These are phyloP conservation scores for Chloroceryle inda DNA, from an alignment of 2,797 vertebrate species.

Conservation along the genomic window DNA sequence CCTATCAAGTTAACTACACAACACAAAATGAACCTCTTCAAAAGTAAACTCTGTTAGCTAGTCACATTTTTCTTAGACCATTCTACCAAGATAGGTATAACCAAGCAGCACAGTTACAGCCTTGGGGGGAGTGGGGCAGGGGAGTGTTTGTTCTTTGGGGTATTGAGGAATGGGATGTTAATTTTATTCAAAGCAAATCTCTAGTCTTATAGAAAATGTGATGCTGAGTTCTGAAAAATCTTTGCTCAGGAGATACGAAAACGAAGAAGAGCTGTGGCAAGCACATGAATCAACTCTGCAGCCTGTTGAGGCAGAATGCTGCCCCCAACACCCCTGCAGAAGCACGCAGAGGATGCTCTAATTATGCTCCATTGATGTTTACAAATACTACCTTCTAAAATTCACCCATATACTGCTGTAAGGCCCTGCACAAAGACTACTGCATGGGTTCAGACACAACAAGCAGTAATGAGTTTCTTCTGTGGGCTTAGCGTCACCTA, in stretches of 20 bases:
- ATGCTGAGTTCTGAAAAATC: not conserved
- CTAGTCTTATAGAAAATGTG: not conserved
- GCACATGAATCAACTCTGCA: not conserved
- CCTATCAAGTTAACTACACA: not conserved
- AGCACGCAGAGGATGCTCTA: not conserved
- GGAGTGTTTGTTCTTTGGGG: not conserved
- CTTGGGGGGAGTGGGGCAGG: fast-evolving
- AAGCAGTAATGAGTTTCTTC: not conserved
- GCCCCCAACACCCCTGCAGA: not conserved
- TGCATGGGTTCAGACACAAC: not conserved
- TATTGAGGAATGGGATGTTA: not conserved
- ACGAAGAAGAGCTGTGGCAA: not conserved
- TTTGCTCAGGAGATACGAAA: not conserved
- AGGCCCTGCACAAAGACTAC: not conserved
- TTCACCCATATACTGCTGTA: fast-evolving
- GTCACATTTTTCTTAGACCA: not conserved
- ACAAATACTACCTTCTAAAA: not conserved
- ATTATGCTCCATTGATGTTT: not conserved
- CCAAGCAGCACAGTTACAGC: not conserved
- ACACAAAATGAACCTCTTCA: not conserved
- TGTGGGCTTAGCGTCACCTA: not conserved
- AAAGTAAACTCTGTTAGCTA: not conserved
- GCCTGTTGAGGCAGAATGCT: not conserved
- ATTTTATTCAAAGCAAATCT: not conserved
- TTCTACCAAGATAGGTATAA: not conserved